Conservation (phyloP, 1,140 invertebrate species). For the Drosophila virilis region DNA sequence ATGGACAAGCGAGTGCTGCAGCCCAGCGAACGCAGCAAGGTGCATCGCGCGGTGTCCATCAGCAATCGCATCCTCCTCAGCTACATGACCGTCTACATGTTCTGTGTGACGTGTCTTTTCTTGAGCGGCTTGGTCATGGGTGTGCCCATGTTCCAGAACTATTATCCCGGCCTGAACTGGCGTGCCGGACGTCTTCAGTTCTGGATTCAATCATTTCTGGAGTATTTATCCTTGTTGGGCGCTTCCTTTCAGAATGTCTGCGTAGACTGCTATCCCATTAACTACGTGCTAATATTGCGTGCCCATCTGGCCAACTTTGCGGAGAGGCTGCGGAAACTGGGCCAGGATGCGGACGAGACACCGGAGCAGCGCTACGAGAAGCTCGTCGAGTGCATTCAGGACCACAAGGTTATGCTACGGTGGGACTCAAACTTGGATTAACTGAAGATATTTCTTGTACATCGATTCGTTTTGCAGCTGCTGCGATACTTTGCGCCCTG, state of each 20-base stretch:
- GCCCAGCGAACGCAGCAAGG: conserved; percentile 32
- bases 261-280: conserved; percentile 66
- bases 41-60: conserved; percentile 47
- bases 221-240: conserved; percentile 68
- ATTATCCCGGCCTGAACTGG: conserved; percentile 67
- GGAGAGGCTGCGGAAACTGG: conserved; percentile 49
- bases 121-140: conserved; percentile 50
- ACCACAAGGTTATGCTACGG: conserved; percentile 64
- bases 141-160: conserved; percentile 66
- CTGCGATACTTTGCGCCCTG: conserved; percentile 55
- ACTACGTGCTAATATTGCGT: conserved; percentile 51
- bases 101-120: conserved; percentile 61
- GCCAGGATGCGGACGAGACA: conserved; percentile 34
- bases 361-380: conserved; percentile 42
- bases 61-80: conserved; percentile 70
- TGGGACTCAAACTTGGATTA: conserved; percentile 5
- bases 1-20: conserved; percentile 52
- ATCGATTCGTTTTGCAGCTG: conserved; percentile 32
- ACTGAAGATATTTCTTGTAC: too few species aligned
- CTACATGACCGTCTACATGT: conserved; percentile 64
- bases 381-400: conserved; percentile 54
- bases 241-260: conserved; percentile 71
- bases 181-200: conserved; percentile 41
- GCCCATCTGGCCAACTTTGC: conserved; percentile 57
- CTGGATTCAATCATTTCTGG: conserved; percentile 53